phyloP scores from a whole-genome alignment of 2,113 vertebrate species.

The Crotalus horridus region DNA sequence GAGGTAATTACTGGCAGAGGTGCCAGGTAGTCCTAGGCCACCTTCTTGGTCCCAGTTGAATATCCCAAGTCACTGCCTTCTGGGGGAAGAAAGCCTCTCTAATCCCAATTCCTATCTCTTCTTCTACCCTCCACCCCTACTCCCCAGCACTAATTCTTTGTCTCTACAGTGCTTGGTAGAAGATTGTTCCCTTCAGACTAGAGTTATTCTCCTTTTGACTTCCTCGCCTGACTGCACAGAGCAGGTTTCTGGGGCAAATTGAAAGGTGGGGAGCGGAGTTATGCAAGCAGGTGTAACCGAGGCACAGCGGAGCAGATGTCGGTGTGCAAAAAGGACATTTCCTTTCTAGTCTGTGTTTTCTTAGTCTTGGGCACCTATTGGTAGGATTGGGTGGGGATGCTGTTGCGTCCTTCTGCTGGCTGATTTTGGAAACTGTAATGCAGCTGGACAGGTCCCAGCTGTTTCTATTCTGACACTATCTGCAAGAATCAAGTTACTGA shows the following conservation, averaged over 20 bases:
- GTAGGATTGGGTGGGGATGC: rapidly evolving
- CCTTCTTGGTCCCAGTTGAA: conserved; percentile 7
- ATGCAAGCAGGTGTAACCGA: conserved; percentile 18
- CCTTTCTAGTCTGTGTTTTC: neutral
- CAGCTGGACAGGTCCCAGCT: conserved; percentile 23
- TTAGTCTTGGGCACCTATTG: neutral
- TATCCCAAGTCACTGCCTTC: neutral
- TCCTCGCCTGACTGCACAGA: conserved; percentile 8
- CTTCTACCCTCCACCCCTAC: neutral
- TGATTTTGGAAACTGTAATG: neutral
- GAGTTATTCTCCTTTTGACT: neutral
- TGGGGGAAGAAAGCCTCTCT: neutral
- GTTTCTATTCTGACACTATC: conserved; percentile 20
- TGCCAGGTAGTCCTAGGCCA: neutral
- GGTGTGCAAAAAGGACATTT: neutral
- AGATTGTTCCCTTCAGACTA: neutral
- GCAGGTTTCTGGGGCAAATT: conserved; percentile 25
- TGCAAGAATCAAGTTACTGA: conserved; percentile 39
- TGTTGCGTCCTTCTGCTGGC: conserved; percentile 31
- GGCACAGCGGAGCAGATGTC: neutral
- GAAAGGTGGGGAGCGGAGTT: conserved; percentile 27
- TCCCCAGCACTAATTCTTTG: neutral
- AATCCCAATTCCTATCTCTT: neutral
- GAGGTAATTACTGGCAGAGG: neutral
- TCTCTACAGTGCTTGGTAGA: neutral